Percentiles rank a stretch among this genome's conserved stretches.
Evolutionary conservation across 2,113 vertebrate genomes (phyloP).

Genomic region (Nibea albiflora): DNA sequence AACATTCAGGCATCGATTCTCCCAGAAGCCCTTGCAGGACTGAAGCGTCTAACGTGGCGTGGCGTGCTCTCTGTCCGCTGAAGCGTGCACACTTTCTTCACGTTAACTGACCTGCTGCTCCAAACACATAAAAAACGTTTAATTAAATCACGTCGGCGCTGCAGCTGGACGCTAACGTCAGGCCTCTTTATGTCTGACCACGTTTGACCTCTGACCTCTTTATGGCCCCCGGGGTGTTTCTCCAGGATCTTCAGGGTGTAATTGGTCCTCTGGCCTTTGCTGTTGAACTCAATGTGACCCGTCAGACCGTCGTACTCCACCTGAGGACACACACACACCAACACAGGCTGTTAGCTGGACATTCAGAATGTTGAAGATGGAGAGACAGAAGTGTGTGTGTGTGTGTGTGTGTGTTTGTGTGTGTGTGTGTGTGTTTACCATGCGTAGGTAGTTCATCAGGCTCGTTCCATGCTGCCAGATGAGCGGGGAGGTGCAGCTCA

Average conservation of each 20-base stretch:
- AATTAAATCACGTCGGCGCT: neutral
- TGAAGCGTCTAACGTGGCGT: fast-evolving
- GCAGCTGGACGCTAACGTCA: neutral
- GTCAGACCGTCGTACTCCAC: conserved; percentile 94
- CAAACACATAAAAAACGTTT: neutral
- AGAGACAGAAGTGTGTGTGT: no score
- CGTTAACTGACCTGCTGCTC: neutral
- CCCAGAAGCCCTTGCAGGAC: neutral
- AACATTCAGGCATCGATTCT: neutral
- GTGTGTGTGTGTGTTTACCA: conserved; percentile 81
- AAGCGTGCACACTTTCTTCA: no score
- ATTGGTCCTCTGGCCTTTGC: conserved; percentile 95
- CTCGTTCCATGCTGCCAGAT: conserved; percentile 95
- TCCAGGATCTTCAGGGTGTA: conserved; percentile 92
- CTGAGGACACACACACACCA: conserved; percentile 68
- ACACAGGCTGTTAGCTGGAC: neutral
- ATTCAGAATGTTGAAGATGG: no score
- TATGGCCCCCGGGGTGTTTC: conserved; percentile 88
- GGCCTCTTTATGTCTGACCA: neutral
- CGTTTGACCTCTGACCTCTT: conserved; percentile 78
- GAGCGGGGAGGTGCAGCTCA: conserved; percentile 89
- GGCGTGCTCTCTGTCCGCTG: neutral
- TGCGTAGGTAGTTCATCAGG: conserved; percentile 95
- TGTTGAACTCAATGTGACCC: conserved; percentile 93
- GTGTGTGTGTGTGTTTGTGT: neutral